Evolutionary conservation across 2,888 invertebrate species (phyloP).

Genomic region (Chironomus tentans): DNA sequence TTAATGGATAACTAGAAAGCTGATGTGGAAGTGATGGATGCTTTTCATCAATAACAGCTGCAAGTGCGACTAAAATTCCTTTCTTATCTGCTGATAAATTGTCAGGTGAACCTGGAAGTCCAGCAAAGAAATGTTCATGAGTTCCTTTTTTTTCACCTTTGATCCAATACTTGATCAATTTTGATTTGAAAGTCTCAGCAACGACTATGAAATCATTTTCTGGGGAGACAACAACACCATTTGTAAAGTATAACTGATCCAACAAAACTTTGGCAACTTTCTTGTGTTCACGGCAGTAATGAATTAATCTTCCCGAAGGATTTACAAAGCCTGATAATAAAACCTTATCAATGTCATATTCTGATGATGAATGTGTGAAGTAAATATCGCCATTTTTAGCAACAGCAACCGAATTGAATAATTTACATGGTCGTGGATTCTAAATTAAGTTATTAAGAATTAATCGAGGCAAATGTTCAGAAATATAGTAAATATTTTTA

Average conservation of each 20-base stretch:
- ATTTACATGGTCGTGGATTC: slow-evolving; percentile 46
- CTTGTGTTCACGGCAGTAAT: slow-evolving; percentile 69
- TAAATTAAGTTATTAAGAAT: neutral
- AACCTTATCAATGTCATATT: slow-evolving; percentile 64
- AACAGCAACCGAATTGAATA: slow-evolving; percentile 69
- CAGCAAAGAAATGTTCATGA: slow-evolving; percentile 69
- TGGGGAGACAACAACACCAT: slow-evolving; percentile 74
- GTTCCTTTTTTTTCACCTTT: slow-evolving; percentile 74
- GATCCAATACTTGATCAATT: slow-evolving; percentile 68
- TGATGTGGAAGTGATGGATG: slow-evolving; percentile 49
- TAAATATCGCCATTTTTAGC: slow-evolving; percentile 75
- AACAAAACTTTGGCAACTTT: slow-evolving; percentile 60
- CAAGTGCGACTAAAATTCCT: slow-evolving; percentile 56
- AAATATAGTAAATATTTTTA: neutral
- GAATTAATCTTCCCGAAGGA: slow-evolving; percentile 74
- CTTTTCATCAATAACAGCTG: slow-evolving; percentile 47
- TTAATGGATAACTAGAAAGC: slow-evolving; percentile 51
- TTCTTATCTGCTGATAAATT: slow-evolving; percentile 51
- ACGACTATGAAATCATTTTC: slow-evolving; percentile 75
- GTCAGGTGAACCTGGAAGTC: slow-evolving; percentile 55
- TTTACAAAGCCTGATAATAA: slow-evolving; percentile 57
- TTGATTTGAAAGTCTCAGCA: slow-evolving; percentile 56
- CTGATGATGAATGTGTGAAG: slow-evolving; percentile 77
- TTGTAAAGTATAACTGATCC: slow-evolving; percentile 72
- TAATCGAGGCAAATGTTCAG: neutral